These are phyloP conservation scores for Notarius lentiginosus DNA, from an alignment of 2,113 vertebrate species.

Conservation along the genomic window DNA sequence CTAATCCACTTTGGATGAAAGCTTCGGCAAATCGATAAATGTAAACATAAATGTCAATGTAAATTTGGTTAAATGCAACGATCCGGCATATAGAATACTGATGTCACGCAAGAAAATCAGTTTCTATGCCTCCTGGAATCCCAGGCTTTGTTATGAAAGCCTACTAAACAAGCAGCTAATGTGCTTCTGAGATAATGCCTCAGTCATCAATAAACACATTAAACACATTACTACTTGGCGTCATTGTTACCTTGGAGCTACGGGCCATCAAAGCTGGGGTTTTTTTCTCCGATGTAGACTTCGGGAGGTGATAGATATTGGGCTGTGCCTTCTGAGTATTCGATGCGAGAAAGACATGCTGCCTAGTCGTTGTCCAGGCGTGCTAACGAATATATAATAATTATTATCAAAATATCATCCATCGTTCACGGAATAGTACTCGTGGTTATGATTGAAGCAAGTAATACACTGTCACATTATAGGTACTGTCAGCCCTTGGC, in stretches of 20 bases:
- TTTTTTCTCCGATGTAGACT: not conserved
- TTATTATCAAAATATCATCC: not conserved
- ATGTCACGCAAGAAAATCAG: slow-evolving; percentile 21
- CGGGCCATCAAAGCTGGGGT: slow-evolving; percentile 7
- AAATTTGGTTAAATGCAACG: slow-evolving; percentile 13
- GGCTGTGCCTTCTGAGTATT: not conserved
- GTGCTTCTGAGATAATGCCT: slow-evolving; percentile 24
- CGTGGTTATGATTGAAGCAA: not conserved
- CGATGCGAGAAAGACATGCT: not conserved
- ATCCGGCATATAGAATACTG: not conserved
- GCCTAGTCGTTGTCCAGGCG: not conserved
- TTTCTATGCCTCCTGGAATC: not conserved
- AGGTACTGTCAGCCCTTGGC: not conserved
- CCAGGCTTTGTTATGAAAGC: slow-evolving; percentile 1
- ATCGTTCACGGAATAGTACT: not conserved
- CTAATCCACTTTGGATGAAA: slow-evolving; percentile 6
- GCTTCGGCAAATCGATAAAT: not conserved
- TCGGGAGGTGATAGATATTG: not conserved
- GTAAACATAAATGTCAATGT: slow-evolving; percentile 26
- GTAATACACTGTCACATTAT: not conserved
- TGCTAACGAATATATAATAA: not conserved
- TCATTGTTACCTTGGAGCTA: slow-evolving; percentile 27
- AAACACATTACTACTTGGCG: slow-evolving; percentile 14
- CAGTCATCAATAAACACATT: slow-evolving; percentile 31
- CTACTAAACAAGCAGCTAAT: slow-evolving; percentile 12